Evolutionary conservation across 2,888 invertebrate species (phyloP).

Genomic region (Drosophila barbarae): DNA sequence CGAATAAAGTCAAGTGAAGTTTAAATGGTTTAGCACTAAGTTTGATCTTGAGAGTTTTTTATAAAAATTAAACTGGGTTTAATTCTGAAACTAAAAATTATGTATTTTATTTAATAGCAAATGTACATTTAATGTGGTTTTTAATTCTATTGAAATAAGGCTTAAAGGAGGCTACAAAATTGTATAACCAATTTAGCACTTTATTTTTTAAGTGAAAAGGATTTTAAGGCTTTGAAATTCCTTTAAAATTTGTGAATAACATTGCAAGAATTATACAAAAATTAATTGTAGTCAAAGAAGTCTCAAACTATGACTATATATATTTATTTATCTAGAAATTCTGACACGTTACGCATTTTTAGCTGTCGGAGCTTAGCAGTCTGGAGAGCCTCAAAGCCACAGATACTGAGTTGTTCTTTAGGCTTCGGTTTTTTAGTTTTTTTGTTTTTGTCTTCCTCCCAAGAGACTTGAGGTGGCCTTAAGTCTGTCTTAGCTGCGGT

Average conservation of each 20-base stretch:
- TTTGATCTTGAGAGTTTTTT: background rate
- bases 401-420: slow-evolving; percentile 1
- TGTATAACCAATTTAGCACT: background rate
- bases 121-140: background rate
- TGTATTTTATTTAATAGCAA: background rate
- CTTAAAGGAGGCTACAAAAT: background rate
- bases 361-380: background rate
- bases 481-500: slow-evolving; percentile 13
- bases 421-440: slow-evolving; percentile 3
- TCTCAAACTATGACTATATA: background rate
- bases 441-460: background rate
- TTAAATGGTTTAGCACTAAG: slow-evolving; percentile 21
- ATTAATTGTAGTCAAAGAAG: background rate
- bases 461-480: slow-evolving; percentile 5
- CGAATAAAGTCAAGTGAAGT: slow-evolving; percentile 1
- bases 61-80: background rate
- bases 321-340: background rate
- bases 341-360: slow-evolving; percentile 4
- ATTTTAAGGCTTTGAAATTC: background rate
- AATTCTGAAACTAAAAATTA: too few species aligned
- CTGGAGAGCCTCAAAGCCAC: slow-evolving; percentile 5
- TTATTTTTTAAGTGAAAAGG: background rate
- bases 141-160: background rate
- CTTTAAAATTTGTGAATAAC: too few species aligned
- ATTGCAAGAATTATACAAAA: too few species aligned